These are phyloP conservation scores for Dryobotodes eremita DNA, from an alignment of 2,888 invertebrate species.

Conservation along the genomic window DNA sequence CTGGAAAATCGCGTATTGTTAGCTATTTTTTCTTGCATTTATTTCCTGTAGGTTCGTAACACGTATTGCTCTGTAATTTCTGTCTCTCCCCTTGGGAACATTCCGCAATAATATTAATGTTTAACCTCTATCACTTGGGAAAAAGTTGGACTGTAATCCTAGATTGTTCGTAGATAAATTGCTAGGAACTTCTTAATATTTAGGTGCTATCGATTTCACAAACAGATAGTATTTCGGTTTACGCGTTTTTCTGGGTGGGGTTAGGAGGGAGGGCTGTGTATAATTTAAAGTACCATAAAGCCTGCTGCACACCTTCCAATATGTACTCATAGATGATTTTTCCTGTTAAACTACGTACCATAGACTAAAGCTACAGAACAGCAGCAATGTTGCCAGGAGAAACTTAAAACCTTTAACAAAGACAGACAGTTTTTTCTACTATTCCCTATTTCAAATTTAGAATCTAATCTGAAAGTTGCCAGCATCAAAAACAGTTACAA, in stretches of 20 bases:
- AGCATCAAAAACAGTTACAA: slow-evolving; percentile 1
- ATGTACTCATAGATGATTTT: neutral
- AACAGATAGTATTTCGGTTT: neutral
- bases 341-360: neutral
- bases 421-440: neutral
- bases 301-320: neutral
- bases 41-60: neutral
- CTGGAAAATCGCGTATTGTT: neutral
- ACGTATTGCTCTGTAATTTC: slow-evolving; percentile 22
- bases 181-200: slow-evolving; percentile 40
- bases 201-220: slow-evolving; percentile 18
- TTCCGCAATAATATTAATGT: slow-evolving; percentile 33
- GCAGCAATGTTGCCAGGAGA: neutral
- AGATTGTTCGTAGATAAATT: slow-evolving; percentile 34
- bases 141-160: slow-evolving; percentile 27
- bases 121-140: slow-evolving; percentile 7
- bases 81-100: neutral
- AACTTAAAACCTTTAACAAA: neutral
- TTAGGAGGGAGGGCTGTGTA: neutral
- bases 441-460: neutral
- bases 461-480: neutral
- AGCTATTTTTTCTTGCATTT: neutral
- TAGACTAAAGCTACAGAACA: neutral
- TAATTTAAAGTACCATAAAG: slow-evolving; percentile 1
- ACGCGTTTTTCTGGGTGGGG: too few relatives aligned